These are phyloP conservation scores for Spea bombifrons DNA, from an alignment of 2,113 vertebrate species.

Conservation along the genomic window DNA sequence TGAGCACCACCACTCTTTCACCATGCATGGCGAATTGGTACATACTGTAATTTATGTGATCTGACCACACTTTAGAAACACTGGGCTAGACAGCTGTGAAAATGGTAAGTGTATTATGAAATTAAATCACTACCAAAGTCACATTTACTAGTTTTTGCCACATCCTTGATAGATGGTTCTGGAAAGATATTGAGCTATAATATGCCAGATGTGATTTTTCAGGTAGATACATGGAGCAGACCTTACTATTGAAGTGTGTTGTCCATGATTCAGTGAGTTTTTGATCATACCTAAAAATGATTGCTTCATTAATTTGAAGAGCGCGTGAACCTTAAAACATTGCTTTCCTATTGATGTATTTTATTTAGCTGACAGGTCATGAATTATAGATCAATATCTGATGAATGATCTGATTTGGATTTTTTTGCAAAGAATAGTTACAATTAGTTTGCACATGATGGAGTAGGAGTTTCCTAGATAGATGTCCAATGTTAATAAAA, in stretches of 20 bases:
- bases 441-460: slow-evolving; percentile 29
- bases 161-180: slow-evolving; percentile 39
- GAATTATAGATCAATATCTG: slow-evolving; percentile 49
- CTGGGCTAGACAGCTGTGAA: too few relatives aligned
- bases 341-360: slow-evolving; percentile 46
- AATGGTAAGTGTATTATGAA: not conserved
- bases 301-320: slow-evolving; percentile 47
- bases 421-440: slow-evolving; percentile 18
- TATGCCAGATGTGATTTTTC: slow-evolving; percentile 41
- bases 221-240: slow-evolving; percentile 34
- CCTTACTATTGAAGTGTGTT: slow-evolving; percentile 36
- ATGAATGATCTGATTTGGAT: slow-evolving; percentile 44
- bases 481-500: not conserved
- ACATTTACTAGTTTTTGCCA: slow-evolving; percentile 33
- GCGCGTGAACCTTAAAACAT: slow-evolving; percentile 40
- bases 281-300: slow-evolving; percentile 47
- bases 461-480: slow-evolving; percentile 17
- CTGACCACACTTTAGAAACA: too few relatives aligned
- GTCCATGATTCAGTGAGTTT: slow-evolving; percentile 47
- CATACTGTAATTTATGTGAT: too few relatives aligned
- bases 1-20: too few relatives aligned
- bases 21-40: too few relatives aligned
- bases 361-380: slow-evolving; percentile 32
- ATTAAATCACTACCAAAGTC: not conserved
- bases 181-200: slow-evolving; percentile 42